Evolutionary conservation across 2,113 vertebrate genomes (phyloP).

Genomic region (Lota lota): DNA sequence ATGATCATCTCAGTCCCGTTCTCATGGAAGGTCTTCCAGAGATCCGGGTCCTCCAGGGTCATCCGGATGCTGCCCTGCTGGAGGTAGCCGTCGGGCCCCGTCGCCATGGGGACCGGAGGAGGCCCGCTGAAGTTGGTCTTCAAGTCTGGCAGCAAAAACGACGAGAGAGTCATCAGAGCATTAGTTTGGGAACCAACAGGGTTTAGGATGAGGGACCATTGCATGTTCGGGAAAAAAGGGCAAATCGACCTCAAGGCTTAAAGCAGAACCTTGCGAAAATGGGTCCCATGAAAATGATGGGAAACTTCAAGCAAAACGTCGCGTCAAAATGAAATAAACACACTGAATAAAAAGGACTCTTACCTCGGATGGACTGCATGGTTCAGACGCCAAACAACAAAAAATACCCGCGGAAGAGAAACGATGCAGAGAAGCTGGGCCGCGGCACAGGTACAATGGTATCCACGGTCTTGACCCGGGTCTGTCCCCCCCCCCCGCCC

Average conservation of each 20-base stretch:
- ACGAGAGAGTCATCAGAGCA: neutral
- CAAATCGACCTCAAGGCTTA: too few relatives aligned
- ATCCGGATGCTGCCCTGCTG: conserved; percentile 80
- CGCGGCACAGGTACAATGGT: conserved; percentile 27
- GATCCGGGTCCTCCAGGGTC: conserved; percentile 80
- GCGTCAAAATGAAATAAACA: too few relatives aligned
- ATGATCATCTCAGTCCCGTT: conserved; percentile 93
- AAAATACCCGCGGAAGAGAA: neutral
- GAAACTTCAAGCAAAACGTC: too few relatives aligned
- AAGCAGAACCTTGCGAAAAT: too few relatives aligned
- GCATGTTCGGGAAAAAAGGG: too few relatives aligned
- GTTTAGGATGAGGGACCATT: neutral
- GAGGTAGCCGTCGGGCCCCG: conserved; percentile 65
- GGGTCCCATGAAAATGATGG: too few relatives aligned
- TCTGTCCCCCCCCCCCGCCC: neutral
- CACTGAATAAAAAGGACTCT: conserved; percentile 14
- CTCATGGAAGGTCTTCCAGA: conserved; percentile 85
- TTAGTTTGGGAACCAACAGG: neutral
- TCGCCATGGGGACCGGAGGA: conserved; percentile 58
- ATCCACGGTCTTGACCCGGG: conserved; percentile 39
- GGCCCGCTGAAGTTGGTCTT: conserved; percentile 73
- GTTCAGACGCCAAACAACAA: conserved; percentile 15
- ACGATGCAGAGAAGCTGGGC: conserved; percentile 1
- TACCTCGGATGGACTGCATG: conserved; percentile 77
- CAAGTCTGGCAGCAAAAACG: conserved; percentile 59